Evolutionary conservation across 37 sponge, comb jelly and placozoan genomes (phyloP).

Genomic region (Eunapius fragilis): DNA sequence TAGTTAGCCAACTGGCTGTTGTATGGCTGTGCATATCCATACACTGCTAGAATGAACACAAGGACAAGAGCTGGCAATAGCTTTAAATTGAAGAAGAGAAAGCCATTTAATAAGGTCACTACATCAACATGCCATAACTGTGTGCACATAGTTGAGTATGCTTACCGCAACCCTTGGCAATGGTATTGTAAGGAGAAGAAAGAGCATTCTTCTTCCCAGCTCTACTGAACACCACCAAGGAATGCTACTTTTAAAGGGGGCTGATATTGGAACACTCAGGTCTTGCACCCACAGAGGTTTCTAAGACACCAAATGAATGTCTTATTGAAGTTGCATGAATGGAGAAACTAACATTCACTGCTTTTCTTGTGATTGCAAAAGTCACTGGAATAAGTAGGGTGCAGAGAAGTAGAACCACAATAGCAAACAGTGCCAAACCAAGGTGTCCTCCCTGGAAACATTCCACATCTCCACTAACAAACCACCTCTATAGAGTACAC

Average conservation of each 20-base stretch:
- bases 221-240: slow-evolving; percentile 28
- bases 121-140: too few species aligned
- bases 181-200: background rate
- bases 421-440: slow-evolving; percentile 29
- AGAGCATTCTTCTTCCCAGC: slow-evolving; percentile 14
- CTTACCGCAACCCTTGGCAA: background rate
- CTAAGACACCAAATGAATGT: background rate
- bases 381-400: background rate
- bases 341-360: too few species aligned
- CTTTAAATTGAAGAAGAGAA: slow-evolving; percentile 16
- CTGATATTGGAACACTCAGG: background rate
- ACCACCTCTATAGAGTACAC: slow-evolving; percentile 30
- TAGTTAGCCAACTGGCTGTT: slow-evolving; percentile 14
- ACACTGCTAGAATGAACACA: slow-evolving; percentile 5
- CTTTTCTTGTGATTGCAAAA: too few species aligned
- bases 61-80: slow-evolving; percentile 21
- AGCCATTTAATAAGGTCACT: too few species aligned
- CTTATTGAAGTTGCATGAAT: too few species aligned
- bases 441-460: slow-evolving; percentile 48
- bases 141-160: too few species aligned
- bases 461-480: slow-evolving; percentile 16
- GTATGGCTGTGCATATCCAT: slow-evolving; percentile 58
- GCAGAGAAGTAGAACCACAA: background rate
- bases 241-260: background rate
- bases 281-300: background rate